phyloP scores from a whole-genome alignment of 1,140 invertebrate species.

The Drepana arcuata region DNA sequence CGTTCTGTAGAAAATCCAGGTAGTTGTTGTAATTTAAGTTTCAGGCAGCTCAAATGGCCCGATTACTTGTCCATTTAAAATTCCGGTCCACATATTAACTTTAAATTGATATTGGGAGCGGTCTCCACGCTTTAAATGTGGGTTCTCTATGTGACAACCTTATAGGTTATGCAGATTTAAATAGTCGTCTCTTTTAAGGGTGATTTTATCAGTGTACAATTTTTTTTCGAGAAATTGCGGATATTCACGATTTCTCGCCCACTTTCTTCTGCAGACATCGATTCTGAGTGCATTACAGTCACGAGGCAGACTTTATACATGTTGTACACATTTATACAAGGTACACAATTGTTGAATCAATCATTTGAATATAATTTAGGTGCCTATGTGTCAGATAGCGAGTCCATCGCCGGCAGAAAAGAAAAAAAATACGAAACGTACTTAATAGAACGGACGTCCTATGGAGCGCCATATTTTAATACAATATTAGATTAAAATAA shows the following conservation, averaged over 20 bases:
- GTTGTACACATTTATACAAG: too few relatives aligned
- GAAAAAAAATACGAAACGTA: too few relatives aligned
- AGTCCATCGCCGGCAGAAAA: too few relatives aligned
- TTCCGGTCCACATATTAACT: constrained; percentile 34
- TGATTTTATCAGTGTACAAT: constrained; percentile 44
- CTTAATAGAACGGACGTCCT: too few relatives aligned
- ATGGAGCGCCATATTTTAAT: too few relatives aligned
- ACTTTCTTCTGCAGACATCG: too few relatives aligned
- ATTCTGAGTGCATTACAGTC: too few relatives aligned
- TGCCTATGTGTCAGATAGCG: too few relatives aligned
- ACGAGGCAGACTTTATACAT: too few relatives aligned
- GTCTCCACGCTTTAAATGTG: constrained; percentile 28
- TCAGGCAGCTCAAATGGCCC: constrained; percentile 13
- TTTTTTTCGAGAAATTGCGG: constrained; percentile 30
- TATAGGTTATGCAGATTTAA: constrained; percentile 53
- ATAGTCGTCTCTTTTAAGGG: constrained; percentile 35
- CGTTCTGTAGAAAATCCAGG: constrained; percentile 17
- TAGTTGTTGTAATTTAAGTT: constrained; percentile 9
- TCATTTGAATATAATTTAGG: too few relatives aligned
- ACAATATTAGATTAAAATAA: too few relatives aligned
- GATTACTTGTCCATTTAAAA: constrained; percentile 12
- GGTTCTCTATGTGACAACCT: constrained; percentile 45
- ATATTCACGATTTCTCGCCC: constrained; percentile 15
- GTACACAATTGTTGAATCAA: constrained; percentile 18
- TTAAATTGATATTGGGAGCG: constrained; percentile 42